Percentiles rank a stretch among this genome's conserved stretches.
Conservation (phyloP, 23 tunicate genomes). For the Botrylloides violaceus region DNA sequence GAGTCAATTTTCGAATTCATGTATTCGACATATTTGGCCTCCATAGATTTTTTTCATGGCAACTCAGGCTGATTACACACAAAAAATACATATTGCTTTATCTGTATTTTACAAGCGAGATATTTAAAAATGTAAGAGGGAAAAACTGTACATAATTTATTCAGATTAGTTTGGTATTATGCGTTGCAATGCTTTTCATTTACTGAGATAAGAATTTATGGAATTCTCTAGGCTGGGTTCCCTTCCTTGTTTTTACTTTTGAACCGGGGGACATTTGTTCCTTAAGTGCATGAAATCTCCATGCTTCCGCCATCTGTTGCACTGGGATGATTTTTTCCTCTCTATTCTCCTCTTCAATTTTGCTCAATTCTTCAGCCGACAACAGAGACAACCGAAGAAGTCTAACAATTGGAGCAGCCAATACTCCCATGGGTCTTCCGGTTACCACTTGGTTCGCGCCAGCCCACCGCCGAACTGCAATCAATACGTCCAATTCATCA, state of each 20-base stretch:
- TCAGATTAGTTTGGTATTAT: not conserved
- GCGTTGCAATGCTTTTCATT: not conserved
- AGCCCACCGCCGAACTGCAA: slow-evolving; percentile 63
- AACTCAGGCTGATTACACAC: too few relatives aligned
- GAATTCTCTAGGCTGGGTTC: slow-evolving; percentile 42
- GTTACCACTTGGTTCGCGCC: slow-evolving; percentile 29
- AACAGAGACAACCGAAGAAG: slow-evolving; percentile 63
- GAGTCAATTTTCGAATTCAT: too few relatives aligned
- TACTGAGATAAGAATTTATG: slow-evolving; percentile 55
- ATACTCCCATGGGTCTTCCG: slow-evolving; percentile 42
- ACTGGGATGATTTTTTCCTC: slow-evolving; percentile 61
- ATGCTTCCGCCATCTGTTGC: slow-evolving; percentile 80
- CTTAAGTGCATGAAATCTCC: slow-evolving; percentile 89
- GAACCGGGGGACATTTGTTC: slow-evolving; percentile 53
- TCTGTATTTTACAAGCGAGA: too few relatives aligned
- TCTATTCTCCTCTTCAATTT: slow-evolving; percentile 78
- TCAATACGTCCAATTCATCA: slow-evolving; percentile 76
- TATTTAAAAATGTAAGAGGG: too few relatives aligned
- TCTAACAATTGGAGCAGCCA: slow-evolving; percentile 56
- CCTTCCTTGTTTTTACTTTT: slow-evolving; percentile 37
- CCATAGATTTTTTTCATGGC: too few relatives aligned
- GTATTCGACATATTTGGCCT: too few relatives aligned
- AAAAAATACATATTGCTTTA: too few relatives aligned
- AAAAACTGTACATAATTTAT: too few relatives aligned
- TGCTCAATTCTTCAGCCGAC: slow-evolving; percentile 61